Evolutionary conservation across 2,113 vertebrate genomes (phyloP), one percentile per base, ranked within the genome.

Genomic region (Ptilonorhynchus violaceus): DNA sequence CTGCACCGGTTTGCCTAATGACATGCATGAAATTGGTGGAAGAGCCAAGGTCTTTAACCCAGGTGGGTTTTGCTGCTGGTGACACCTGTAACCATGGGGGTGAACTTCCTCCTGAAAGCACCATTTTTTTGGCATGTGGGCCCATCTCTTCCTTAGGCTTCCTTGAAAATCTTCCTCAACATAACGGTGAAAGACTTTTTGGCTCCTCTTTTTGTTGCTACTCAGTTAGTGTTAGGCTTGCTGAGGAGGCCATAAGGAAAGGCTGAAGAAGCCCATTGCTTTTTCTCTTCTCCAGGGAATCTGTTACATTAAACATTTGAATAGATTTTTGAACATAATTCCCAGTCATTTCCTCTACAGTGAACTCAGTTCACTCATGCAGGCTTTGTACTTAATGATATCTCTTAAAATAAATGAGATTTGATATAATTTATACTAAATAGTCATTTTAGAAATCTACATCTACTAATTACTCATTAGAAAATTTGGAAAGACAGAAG

Each of bases 381-480:
- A 95, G 94, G 72, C 93, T 96, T 96, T 94, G 74, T 95, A 91
- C 93, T 95, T 96, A 96, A 97, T 96, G 95, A 89, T 96, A 93
- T 91, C 74, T 94, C 84, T 92, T 96, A 79, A 96, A 96, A 96
- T 96, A 96, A 96, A 97, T 96, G 95, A 95, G 94, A 96, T 95
- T 93, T 84, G 20, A 79, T 93, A 91, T 84, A 92, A 93, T 85
- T 95, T 85, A 60, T 94, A 93, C 66, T 58, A 97, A 94, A 89
- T 46, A 87, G 83, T 88, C 87, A 85, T 95, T 88, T 96, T 85
- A 53, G 81, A 93, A 95, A 85, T 73, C 81, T 88, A 85, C 81
- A 73, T 78, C 66, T 91, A 85, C 77, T 96, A 96, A 96, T 95
- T 96, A 96, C 85, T 89, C 91, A 89, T 94, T 93, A 93, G 83